These are phyloP conservation scores for Bos javanicus DNA, from an alignment of 2,113 vertebrate species.

Conservation along the genomic window DNA sequence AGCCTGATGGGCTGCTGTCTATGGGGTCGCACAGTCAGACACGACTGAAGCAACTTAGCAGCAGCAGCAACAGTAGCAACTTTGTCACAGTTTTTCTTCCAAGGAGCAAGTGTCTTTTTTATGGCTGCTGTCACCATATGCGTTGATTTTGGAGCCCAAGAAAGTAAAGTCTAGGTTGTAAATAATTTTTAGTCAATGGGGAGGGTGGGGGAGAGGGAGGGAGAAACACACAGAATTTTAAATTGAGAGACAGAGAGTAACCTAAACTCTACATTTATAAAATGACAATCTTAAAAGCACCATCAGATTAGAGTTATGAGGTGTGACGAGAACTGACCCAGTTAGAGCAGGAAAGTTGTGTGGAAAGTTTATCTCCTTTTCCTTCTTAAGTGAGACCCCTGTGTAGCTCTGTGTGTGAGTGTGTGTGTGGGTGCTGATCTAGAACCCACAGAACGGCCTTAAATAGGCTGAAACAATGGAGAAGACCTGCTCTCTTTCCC, in stretches of 20 bases:
- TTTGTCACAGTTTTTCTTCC: background rate
- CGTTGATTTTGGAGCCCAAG: background rate
- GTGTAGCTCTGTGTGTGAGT: background rate
- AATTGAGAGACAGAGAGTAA: background rate
- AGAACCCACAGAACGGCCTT: background rate
- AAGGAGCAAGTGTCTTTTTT: background rate
- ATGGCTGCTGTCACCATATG: background rate
- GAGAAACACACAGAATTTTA: background rate
- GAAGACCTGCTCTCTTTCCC: background rate
- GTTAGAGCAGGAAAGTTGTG: background rate
- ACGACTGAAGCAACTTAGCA: too few relatives aligned
- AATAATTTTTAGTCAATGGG: background rate
- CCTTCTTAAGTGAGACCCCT: background rate
- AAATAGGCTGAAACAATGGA: background rate
- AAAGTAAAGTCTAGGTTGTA: background rate
- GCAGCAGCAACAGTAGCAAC: too few relatives aligned
- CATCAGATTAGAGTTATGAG: background rate
- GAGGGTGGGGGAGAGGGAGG: background rate
- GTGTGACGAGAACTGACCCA: background rate
- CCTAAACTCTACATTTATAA: background rate
- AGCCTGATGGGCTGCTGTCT: too few relatives aligned
- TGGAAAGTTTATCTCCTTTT: background rate
- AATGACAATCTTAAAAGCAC: background rate
- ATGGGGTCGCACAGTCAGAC: too few relatives aligned
- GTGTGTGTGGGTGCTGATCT: background rate